phyloP scores from a whole-genome alignment of 2,797 vertebrate genomes.

The Leuciscus waleckii region DNA sequence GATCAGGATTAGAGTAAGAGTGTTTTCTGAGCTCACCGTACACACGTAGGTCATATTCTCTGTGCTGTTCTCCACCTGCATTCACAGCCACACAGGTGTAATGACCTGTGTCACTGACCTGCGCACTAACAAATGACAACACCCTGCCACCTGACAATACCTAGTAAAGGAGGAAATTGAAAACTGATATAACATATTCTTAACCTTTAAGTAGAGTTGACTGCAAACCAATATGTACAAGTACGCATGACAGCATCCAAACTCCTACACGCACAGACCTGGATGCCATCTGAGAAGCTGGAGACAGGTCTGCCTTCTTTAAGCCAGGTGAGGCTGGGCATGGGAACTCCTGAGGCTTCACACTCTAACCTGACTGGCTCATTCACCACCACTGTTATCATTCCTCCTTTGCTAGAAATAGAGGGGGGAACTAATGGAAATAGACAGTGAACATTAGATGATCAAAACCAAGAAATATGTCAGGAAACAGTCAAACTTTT shows the following conservation, averaged over 20 bases:
- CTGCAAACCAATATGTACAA: background rate
- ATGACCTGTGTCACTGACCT: slow-evolving; percentile 88
- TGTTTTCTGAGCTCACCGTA: slow-evolving; percentile 81
- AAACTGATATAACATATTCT: background rate
- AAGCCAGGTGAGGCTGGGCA: slow-evolving; percentile 94
- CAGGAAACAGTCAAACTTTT: background rate
- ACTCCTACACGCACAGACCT: slow-evolving; percentile 76
- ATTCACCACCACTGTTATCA: slow-evolving; percentile 89
- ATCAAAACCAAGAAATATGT: background rate
- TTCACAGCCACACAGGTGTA: slow-evolving; percentile 96
- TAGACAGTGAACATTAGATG: background rate
- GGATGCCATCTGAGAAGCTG: slow-evolving; percentile 85
- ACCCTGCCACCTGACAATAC: slow-evolving; percentile 88
- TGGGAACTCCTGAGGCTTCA: slow-evolving; percentile 91
- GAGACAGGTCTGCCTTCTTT: slow-evolving; percentile 95
- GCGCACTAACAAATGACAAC: slow-evolving; percentile 84
- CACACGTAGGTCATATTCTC: slow-evolving; percentile 86
- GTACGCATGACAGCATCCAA: background rate
- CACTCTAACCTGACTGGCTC: slow-evolving; percentile 87
- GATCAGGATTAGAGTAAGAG: background rate
- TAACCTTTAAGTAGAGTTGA: background rate
- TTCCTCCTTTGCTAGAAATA: slow-evolving; percentile 85
- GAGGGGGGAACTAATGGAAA: slow-evolving; percentile 84
- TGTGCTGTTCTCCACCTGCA: slow-evolving; percentile 92
- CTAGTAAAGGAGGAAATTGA: slow-evolving; percentile 69